Base-by-base conservation (phyloP, 2,888 invertebrate species). In the Netelia virgata region DNA sequence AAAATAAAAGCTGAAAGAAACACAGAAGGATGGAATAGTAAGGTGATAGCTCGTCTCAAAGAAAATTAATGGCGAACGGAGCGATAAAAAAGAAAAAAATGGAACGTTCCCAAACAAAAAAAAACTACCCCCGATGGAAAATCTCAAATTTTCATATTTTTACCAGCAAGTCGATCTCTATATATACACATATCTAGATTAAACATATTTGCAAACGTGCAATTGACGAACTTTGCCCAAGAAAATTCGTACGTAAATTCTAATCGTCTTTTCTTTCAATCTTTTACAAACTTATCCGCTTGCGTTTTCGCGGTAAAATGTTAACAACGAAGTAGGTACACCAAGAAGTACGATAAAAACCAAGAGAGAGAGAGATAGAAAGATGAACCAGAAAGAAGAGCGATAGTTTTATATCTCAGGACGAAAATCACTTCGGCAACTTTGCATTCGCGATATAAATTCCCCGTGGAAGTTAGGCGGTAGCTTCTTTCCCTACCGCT, bases 391-490 rank as follows among this genome's bases (percentile, higher is more conserved):
- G 41, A 18, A 43, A 47, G 47, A 16, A 57, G 55, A 70, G 57
- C 41, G 57, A 55, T 70, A 36, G 50, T 69, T n/a, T 43, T 50
- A 61, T 41, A 75, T 72, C 41, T 64, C 64, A 55, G 14, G 3
- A 55, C 20, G 55, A 69, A 78, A 73, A 78, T 78, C 66, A 68
- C 20, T 74, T 20, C 9, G 66, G 63, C 61, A 83, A 83, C 73
- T 78, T 78, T 78, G 55, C 41, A 55, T 69, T 68, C 28, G 20
- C 50, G 61, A 64, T 50, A 78, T 78, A 74, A 78, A 73, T 74
- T 78, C 72, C 55, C 61, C 28, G 28, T 18, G 28, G 69, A 69
- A 53, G 63, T 78, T 61, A 14, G 61, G 47, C 16, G 53, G 63
- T 63, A 70, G 55, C 53, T 70, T 69, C 23, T 18, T 63, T 55